A percentile compares a stretch with the other conserved stretches of the same genome.
These are phyloP conservation scores for Meta bourneti DNA, from an alignment of 2,888 invertebrate genomes.

Conservation along the genomic window DNA sequence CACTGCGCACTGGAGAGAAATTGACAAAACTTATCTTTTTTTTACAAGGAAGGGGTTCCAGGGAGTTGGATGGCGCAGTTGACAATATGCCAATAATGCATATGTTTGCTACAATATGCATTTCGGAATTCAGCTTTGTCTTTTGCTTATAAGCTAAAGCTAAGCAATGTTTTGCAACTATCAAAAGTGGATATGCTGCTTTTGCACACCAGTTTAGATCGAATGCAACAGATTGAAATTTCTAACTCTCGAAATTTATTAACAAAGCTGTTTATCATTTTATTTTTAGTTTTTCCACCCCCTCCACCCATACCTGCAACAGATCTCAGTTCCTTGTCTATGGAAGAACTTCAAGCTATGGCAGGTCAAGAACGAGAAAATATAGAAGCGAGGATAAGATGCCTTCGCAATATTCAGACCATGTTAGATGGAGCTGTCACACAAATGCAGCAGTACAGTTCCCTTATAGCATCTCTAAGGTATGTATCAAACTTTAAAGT, in stretches of 20 bases:
- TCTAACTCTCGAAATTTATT: no score
- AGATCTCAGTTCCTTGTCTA: conserved; percentile 86
- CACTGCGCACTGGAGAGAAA: no score
- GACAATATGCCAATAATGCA: no score
- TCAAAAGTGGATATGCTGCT: neutral
- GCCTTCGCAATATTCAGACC: conserved; percentile 91
- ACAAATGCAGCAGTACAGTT: conserved; percentile 94
- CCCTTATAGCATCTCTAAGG: conserved; percentile 72
- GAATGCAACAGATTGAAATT: neutral
- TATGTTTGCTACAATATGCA: no score
- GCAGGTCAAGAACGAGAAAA: conserved; percentile 93
- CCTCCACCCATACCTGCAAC: conserved; percentile 80
- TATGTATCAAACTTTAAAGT: neutral
- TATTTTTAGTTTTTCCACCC: conserved; percentile 82
- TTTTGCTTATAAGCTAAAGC: no score
- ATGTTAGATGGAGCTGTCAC: conserved; percentile 95
- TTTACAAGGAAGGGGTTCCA: no score
- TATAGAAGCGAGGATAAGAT: conserved; percentile 93
- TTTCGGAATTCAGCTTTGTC: no score
- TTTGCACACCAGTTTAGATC: neutral
- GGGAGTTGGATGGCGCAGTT: no score
- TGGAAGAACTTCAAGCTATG: conserved; percentile 91
- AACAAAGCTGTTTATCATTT: no score
- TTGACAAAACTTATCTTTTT: no score
- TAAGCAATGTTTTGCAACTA: neutral